phyloP scores from a whole-genome alignment of 2,797 vertebrate genomes.

The Notolabrus celidotus region DNA sequence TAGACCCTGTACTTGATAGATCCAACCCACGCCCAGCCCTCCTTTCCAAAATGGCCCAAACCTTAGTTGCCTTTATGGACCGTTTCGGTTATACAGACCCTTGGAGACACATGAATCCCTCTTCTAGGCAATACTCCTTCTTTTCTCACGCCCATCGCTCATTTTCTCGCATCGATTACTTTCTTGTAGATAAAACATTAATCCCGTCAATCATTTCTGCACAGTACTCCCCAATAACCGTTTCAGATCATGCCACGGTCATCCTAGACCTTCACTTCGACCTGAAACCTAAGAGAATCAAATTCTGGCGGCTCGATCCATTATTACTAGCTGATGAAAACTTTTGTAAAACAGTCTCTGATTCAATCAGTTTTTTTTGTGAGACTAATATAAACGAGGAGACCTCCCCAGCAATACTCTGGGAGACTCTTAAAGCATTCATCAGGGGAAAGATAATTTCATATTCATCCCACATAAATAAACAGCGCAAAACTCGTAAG shows the following conservation, averaged over 20 bases:
- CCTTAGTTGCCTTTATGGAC: not conserved
- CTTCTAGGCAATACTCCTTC: not conserved
- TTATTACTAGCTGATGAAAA: not conserved
- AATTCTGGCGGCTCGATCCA: not conserved
- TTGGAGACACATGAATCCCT: not conserved
- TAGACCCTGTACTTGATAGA: not conserved
- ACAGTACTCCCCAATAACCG: not conserved
- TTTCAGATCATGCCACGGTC: not conserved
- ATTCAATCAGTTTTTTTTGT: not conserved
- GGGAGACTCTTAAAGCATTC: not conserved
- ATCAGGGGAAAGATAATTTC: not conserved
- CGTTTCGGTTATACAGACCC: not conserved
- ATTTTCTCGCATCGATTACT: not conserved
- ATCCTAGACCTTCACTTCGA: not conserved
- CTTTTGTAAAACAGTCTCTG: not conserved
- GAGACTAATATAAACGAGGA: not conserved
- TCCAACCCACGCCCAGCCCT: not conserved
- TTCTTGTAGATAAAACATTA: not conserved
- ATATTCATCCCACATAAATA: not conserved
- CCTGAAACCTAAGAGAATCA: not conserved
- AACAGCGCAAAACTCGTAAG: not conserved
- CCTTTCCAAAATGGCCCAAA: not conserved
- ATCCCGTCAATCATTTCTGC: not conserved
- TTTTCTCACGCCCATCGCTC: not conserved
- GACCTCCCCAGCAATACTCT: not conserved